Base-by-base conservation (phyloP, 2,888 invertebrate genomes). In the Oligia strigilis region DNA sequence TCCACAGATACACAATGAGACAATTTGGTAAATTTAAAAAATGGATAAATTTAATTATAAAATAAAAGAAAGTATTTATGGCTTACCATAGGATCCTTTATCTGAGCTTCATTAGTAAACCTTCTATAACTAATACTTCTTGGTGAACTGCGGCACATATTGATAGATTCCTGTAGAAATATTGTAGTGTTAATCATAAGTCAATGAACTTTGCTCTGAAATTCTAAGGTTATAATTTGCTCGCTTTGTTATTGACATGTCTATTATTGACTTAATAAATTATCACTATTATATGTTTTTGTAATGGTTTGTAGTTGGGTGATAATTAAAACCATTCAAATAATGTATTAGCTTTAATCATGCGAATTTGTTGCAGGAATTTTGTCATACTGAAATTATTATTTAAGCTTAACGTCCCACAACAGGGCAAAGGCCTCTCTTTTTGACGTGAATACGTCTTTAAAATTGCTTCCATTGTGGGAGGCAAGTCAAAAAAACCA, bases 91-190 rank as follows among this genome's bases (percentile, higher is more conserved):
- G 95, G 93, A 80, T 97, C 96, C 77, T 93, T 96, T 14, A 91
- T 90, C 81, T 92, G 93, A 0, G 95, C 92, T 82, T 97, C 97
- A 66, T 97, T 95, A 1, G 98, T 98, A 94, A 99, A 98, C 92
- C 98, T 98, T 80, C 99, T 97, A 93, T 98, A 98, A 65, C 99
- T 98, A 73, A 99, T 98, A 95, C 99, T 99, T 85, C 98, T 98
- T 0, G 99, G 99, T 0, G 99, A 99, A 83, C 97, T 97, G 84
- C 98, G 97, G 93, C 98, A 99, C 97, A 99, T 98, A 86, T 98
- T 98, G 88, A 98, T 98, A 0, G 99, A 99, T 93, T 99, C 98
- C 97, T 97, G 90, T 2, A 86, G 85, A 82, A 77, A 81, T 74
- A 80, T 60, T 60, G 0, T n/a, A 23, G n/a, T 65, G 49, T 77